Conservation (phyloP, 1,140 invertebrate genomes). For the Lysiphlebus fabarum region DNA sequence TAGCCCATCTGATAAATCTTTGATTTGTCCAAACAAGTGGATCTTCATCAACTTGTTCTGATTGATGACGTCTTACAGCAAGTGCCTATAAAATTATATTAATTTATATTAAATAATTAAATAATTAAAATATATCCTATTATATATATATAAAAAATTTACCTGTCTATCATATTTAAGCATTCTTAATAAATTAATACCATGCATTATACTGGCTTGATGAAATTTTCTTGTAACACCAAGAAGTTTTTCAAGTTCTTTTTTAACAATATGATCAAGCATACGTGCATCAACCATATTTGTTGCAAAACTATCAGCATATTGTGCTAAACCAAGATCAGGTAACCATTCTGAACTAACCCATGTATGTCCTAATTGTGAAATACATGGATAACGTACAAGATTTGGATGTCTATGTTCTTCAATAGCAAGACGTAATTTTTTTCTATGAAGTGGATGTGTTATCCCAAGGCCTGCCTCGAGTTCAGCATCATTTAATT, state of each 20-base stretch:
- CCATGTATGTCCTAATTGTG: constrained; percentile 84
- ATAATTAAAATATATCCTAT: constrained; percentile 12
- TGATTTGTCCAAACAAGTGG: constrained; percentile 94
- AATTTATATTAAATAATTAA: no score
- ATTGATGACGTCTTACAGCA: constrained; percentile 80
- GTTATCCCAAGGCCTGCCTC: constrained; percentile 82
- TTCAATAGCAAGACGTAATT: constrained; percentile 89
- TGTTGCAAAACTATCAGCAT: constrained; percentile 82
- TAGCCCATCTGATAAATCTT: constrained; percentile 87
- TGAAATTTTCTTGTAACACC: constrained; percentile 89
- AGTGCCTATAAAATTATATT: no score
- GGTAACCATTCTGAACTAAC: constrained; percentile 89
- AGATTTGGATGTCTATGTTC: constrained; percentile 81
- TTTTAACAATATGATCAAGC: constrained; percentile 87
- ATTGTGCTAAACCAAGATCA: constrained; percentile 82
- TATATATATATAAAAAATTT: constrained; percentile 29
- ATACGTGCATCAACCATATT: constrained; percentile 89
- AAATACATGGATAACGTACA: constrained; percentile 82
- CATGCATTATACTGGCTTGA: constrained; percentile 89
- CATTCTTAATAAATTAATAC: constrained; percentile 85
- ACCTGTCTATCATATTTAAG: constrained; percentile 91
- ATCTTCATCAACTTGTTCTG: constrained; percentile 83
- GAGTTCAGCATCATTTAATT: constrained; percentile 83
- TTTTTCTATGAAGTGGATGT: constrained; percentile 89
- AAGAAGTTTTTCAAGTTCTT: constrained; percentile 89